A percentile compares a stretch with the other conserved stretches of the same genome.
These are phyloP conservation scores for Acipenser ruthenus DNA, from an alignment of 2,797 vertebrate species.

Conservation along the genomic window DNA sequence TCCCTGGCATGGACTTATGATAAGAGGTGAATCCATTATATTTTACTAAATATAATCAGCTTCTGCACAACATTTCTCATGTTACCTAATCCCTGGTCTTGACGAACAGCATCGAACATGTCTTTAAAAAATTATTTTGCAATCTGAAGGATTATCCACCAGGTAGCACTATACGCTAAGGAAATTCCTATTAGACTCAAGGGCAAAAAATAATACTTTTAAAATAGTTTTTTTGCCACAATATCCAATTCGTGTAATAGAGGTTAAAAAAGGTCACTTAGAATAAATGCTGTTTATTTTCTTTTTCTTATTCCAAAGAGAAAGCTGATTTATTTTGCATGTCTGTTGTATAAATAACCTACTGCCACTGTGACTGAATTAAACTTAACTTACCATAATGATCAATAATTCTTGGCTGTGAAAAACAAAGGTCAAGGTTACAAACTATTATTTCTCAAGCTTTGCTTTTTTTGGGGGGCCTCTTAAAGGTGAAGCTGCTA, in stretches of 20 bases:
- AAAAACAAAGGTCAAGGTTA: slow-evolving; percentile 57
- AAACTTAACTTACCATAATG: slow-evolving; percentile 75
- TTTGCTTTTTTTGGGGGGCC: slow-evolving; percentile 49
- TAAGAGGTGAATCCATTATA: neutral
- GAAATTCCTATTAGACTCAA: too few relatives aligned
- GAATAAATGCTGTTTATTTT: slow-evolving; percentile 13
- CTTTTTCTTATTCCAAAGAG: slow-evolving; percentile 25
- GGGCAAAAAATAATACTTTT: too few relatives aligned
- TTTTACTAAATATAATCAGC: too few relatives aligned
- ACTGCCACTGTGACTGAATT: slow-evolving; percentile 54
- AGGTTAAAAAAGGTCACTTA: too few relatives aligned
- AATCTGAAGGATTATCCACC: too few relatives aligned
- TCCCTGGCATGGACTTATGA: neutral
- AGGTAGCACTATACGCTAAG: too few relatives aligned
- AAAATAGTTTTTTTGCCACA: too few relatives aligned
- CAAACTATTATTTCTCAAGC: slow-evolving; percentile 74
- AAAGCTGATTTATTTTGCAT: slow-evolving; percentile 35
- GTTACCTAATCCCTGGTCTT: too few relatives aligned
- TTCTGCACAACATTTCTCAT: too few relatives aligned
- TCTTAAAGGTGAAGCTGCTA: slow-evolving; percentile 11
- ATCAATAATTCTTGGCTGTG: slow-evolving; percentile 76
- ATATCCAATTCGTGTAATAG: too few relatives aligned
- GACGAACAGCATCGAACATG: too few relatives aligned
- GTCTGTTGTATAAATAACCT: slow-evolving; percentile 28
- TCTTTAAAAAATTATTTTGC: too few relatives aligned